Evolutionary conservation across 2,888 invertebrate genomes (phyloP), one percentile per base, ranked within the genome.

Genomic region (Thera britannica): DNA sequence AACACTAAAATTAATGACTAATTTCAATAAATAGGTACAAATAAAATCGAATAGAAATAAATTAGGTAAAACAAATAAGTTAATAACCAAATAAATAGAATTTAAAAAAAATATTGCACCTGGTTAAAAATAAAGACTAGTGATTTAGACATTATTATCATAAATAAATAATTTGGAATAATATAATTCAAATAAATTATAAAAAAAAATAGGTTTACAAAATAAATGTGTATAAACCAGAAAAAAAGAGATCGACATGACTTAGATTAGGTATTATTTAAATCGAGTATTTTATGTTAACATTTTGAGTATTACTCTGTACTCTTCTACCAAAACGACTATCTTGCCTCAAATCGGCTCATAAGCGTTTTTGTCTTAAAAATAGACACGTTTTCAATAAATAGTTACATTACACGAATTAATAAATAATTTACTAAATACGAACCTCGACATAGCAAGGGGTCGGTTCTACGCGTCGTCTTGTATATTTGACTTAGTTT

Each of bases 401-500:
- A 65, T 58, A 57, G 54, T 58, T 58, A 51, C 51, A 51, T 36
- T 56, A 68, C 41, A 41, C 5, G 41, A 66, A 62, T 12, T 34
- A 56, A 65, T 60, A 67, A 67, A 62, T 65, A 58, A 68, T 58
- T 64, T 64, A 61, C 51, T 68, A 67, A 60, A 58, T 61, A 65
- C 58, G 51, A 68, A 62, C 65, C 65, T 62, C 69, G 59, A 65
- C 0, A 69, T 62, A 58, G 49, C 55, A 23, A 36, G 57, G 44
- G 58, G 49, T 46, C 8, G 44, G 44, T 46, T 9, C 9, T 9
- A 60, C 60, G 44, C 55, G 62, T 38, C 8, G 48, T 34, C 49
- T 55, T 68, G 67, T 68, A 68, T 58, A 65, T 68, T 62, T 69
- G 65, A 68, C 61, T 61, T 59, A 61, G 52, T 59, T 51, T 65